Evolutionary conservation across 2,888 invertebrate species (phyloP).

Genomic region (Hyles lineata): DNA sequence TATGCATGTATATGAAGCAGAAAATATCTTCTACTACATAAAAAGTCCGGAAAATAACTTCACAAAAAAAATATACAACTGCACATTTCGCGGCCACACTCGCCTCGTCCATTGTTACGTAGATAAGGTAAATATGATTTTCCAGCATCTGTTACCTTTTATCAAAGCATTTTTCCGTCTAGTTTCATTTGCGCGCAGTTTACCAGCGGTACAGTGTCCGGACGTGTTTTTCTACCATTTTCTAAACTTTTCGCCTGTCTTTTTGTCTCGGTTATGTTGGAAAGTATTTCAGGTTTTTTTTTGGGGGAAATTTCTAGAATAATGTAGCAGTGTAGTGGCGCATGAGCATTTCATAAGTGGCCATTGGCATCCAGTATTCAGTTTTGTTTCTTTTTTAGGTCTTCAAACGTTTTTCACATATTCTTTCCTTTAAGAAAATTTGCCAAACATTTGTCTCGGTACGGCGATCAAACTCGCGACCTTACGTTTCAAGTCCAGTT

Average conservation of each 20-base stretch:
- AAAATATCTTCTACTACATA: too few relatives aligned
- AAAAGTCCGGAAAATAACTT: too few relatives aligned
- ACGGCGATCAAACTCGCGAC: too few relatives aligned
- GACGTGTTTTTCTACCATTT: neutral
- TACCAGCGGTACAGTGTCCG: neutral
- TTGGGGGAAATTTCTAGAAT: neutral
- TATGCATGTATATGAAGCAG: too few relatives aligned
- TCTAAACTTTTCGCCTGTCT: neutral
- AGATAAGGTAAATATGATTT: constrained; percentile 25
- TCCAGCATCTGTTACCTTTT: constrained; percentile 26
- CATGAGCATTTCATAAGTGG: too few relatives aligned
- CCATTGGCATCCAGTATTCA: too few relatives aligned
- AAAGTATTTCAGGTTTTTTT: neutral
- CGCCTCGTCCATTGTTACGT: neutral
- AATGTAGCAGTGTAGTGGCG: too few relatives aligned
- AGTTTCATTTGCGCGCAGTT: constrained; percentile 3
- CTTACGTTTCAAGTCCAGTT: too few relatives aligned
- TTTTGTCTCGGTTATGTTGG: neutral
- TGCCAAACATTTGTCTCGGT: too few relatives aligned
- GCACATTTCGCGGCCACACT: neutral
- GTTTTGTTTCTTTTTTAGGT: too few relatives aligned
- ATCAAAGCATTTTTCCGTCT: constrained; percentile 13
- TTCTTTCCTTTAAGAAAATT: too few relatives aligned
- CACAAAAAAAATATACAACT: neutral
- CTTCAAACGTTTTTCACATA: too few relatives aligned